Percentiles rank a stretch among this genome's conserved stretches.
These are phyloP conservation scores for Platysteira castanea DNA, from an alignment of 2,113 vertebrate species.

Conservation along the genomic window DNA sequence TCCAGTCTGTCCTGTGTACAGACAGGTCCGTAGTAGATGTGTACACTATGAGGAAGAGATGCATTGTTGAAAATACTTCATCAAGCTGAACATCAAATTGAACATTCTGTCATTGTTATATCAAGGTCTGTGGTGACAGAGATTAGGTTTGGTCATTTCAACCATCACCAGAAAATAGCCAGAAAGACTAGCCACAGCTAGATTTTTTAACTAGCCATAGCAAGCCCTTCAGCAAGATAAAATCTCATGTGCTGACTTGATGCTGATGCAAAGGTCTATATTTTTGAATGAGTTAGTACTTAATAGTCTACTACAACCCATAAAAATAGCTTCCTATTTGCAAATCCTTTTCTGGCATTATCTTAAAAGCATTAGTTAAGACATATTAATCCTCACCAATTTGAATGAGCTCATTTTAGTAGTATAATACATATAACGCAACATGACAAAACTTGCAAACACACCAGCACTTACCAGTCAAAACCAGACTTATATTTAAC, in stretches of 20 bases:
- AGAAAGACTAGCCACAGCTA: not conserved
- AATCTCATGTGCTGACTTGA: not conserved
- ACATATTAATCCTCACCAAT: not conserved
- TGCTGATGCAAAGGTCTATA: not conserved
- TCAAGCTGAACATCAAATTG: not conserved
- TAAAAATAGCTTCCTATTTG: constrained; percentile 9
- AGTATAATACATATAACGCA: not conserved
- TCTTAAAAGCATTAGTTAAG: not conserved
- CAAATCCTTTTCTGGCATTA: not conserved
- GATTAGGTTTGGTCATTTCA: not conserved
- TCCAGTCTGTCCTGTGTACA: not conserved
- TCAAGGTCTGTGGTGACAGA: not conserved
- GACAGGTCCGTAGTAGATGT: not conserved
- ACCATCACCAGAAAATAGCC: not conserved
- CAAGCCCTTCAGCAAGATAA: not conserved
- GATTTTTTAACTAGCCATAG: not conserved
- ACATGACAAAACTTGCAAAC: not conserved
- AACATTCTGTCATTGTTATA: not conserved
- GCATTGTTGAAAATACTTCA: not conserved
- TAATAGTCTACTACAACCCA: not conserved
- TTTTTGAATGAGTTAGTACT: not conserved
- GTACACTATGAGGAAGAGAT: not conserved
- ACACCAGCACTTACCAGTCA: not conserved
- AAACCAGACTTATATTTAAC: not conserved
- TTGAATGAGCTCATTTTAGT: not conserved